Percentiles rank a stretch among this genome's conserved stretches.
phyloP scores from a whole-genome alignment of 2,113 vertebrate genomes.

The Peromyscus maniculatus region DNA sequence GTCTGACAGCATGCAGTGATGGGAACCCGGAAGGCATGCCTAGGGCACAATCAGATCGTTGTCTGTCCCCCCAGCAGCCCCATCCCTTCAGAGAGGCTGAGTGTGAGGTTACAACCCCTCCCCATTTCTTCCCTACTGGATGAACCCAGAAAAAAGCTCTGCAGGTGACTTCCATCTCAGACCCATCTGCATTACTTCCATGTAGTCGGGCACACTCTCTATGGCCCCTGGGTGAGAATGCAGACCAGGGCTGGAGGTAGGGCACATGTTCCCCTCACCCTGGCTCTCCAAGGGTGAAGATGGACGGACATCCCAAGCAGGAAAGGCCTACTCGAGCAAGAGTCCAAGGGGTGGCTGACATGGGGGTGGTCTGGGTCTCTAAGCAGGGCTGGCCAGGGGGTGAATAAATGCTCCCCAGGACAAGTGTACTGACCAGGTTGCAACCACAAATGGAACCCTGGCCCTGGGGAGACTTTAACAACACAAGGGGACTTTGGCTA shows the following conservation, averaged over 20 bases:
- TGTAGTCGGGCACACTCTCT: not conserved
- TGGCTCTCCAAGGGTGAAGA: not conserved
- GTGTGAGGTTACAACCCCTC: not conserved
- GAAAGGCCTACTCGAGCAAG: not conserved
- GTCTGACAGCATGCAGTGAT: not conserved
- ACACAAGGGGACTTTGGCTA: not conserved
- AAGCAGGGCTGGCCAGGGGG: not conserved
- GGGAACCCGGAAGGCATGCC: not conserved
- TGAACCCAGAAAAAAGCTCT: not conserved
- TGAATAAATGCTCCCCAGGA: not conserved
- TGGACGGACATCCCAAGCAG: not conserved
- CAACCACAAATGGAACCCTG: not conserved
- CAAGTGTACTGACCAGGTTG: accelerated
- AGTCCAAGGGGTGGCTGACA: not conserved
- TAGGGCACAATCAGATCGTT: not conserved
- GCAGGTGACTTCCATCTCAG: not conserved
- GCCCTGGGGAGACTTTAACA: not conserved
- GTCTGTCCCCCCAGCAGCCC: not conserved
- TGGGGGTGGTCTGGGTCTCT: not conserved
- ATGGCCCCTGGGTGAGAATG: not conserved
- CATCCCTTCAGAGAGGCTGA: not conserved
- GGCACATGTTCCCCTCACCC: not conserved
- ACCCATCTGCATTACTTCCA: too few species aligned
- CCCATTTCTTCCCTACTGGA: not conserved
- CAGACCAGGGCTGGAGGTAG: not conserved